A percentile compares a stretch with the other conserved stretches of the same genome.
phyloP scores from a whole-genome alignment of 2,888 invertebrate genomes.

The Pterobdella sp. region DNA sequence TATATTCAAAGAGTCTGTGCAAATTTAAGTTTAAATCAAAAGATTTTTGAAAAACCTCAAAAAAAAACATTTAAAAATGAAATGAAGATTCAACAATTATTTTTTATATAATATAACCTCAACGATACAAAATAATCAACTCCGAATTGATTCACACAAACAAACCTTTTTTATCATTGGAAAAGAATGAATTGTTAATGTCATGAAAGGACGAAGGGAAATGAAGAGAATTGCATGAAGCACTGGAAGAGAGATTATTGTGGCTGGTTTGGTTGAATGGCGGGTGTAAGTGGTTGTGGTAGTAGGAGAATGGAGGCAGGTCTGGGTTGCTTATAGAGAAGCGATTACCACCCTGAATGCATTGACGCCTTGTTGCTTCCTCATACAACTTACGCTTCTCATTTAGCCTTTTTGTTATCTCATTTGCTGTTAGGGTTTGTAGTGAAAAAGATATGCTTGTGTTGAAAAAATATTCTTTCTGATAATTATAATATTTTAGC shows the following conservation, averaged over 20 bases:
- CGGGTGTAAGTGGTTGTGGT: conserved; percentile 16
- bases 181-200: neutral
- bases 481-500: no score
- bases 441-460: neutral
- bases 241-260: conserved; percentile 17
- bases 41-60: no score
- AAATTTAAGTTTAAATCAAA: no score
- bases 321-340: conserved; percentile 31
- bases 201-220: neutral
- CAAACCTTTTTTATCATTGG: neutral
- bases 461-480: neutral
- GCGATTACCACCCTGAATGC: neutral
- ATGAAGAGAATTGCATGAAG: neutral
- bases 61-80: no score
- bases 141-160: no score
- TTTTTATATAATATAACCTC: no score
- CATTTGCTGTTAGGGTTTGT: no score
- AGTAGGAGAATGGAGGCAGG: conserved; percentile 33
- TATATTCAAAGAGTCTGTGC: neutral
- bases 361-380: conserved; percentile 24
- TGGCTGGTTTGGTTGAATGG: neutral
- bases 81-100: no score
- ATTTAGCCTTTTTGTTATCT: conserved; percentile 6
- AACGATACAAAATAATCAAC: no score
- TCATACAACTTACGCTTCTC: conserved; percentile 23